Percentiles rank a stretch among this genome's conserved stretches.
Evolutionary conservation across 1,140 invertebrate genomes (phyloP).

Genomic region (Habropoda laboriosa): DNA sequence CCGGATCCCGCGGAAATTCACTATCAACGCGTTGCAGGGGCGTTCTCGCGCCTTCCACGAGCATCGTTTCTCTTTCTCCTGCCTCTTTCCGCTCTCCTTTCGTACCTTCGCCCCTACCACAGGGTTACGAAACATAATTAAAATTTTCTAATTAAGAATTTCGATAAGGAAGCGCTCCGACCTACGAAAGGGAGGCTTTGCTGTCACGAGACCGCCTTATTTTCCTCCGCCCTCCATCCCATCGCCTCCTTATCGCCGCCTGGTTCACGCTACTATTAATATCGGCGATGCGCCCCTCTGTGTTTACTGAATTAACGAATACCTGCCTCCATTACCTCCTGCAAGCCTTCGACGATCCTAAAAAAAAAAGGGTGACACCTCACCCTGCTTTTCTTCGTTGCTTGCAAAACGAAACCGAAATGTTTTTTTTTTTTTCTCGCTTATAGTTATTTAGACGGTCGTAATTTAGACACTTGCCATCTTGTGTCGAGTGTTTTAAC

Average conservation of each 20-base stretch:
- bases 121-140: slow-evolving; percentile 80
- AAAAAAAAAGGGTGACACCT: not conserved
- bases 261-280: not conserved
- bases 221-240: not conserved
- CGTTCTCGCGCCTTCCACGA: slow-evolving; percentile 39
- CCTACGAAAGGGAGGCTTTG: slow-evolving; percentile 32
- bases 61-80: slow-evolving; percentile 18
- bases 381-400: not conserved
- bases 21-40: slow-evolving; percentile 64
- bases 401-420: not conserved
- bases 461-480: no score
- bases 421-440: not conserved
- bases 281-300: not conserved
- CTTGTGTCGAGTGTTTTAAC: no score
- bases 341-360: not conserved
- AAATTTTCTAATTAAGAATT: slow-evolving; percentile 83
- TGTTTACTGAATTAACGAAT: slow-evolving; percentile 24
- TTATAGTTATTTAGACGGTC: no score
- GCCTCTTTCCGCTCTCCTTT: not conserved
- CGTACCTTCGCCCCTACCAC: slow-evolving; percentile 15
- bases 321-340: not conserved
- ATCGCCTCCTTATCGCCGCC: not conserved
- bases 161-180: slow-evolving; percentile 74
- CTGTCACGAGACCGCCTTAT: slow-evolving; percentile 39
- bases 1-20: slow-evolving; percentile 56